A percentile compares a stretch with the other conserved stretches of the same genome.
These are phyloP conservation scores for Sylvietta virens DNA, from an alignment of 2,113 vertebrate species.

Conservation along the genomic window DNA sequence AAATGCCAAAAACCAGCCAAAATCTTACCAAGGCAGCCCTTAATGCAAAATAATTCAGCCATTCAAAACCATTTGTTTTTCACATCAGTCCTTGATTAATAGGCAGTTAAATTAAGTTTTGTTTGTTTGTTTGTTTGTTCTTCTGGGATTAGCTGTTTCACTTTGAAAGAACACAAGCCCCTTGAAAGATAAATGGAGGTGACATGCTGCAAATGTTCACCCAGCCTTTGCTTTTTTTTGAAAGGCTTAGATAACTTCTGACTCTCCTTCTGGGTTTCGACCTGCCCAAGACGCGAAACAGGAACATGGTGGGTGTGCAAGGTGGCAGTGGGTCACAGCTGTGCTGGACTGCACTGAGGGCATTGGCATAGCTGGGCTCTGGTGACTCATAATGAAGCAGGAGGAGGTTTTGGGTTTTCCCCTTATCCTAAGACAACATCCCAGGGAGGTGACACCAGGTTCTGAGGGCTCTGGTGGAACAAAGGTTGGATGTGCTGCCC, in stretches of 20 bases:
- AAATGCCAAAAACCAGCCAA: not conserved
- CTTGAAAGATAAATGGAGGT: not conserved
- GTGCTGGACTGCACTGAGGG: not conserved
- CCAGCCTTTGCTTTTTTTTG: not conserved
- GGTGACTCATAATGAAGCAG: not conserved
- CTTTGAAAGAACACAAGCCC: not conserved
- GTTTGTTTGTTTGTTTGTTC: constrained; percentile 8
- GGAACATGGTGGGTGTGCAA: not conserved
- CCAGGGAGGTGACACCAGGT: not conserved
- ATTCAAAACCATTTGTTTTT: not conserved
- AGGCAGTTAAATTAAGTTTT: not conserved
- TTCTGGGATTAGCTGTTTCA: not conserved
- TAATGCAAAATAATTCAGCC: not conserved
- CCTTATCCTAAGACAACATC: not conserved
- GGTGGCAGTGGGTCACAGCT: not conserved
- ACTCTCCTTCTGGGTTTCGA: not conserved
- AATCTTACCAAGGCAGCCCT: not conserved
- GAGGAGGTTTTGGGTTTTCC: not conserved
- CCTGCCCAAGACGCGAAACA: not conserved
- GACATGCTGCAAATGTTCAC: not conserved
- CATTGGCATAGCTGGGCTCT: not conserved
- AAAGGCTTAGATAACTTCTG: not conserved
- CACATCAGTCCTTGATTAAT: not conserved
- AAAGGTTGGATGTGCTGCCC: not conserved
- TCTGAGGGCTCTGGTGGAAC: not conserved